Percentiles rank a stretch among this genome's conserved stretches.
These are phyloP conservation scores for Merodon equestris DNA, from an alignment of 2,888 invertebrate genomes.

Conservation along the genomic window DNA sequence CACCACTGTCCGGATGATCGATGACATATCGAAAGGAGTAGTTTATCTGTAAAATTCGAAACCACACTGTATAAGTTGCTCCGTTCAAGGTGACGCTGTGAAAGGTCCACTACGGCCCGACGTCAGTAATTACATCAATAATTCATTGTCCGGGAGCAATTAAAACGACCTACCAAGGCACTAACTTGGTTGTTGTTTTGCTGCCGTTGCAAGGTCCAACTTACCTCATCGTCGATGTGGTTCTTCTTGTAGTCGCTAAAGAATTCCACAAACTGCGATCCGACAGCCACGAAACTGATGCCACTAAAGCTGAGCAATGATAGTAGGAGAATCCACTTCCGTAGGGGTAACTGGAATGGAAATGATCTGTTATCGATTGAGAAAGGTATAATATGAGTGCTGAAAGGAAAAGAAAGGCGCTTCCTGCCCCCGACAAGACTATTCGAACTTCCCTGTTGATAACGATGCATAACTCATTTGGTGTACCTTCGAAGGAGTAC, in stretches of 20 bases:
- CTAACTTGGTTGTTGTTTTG: not conserved
- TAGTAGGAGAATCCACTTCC: conserved; percentile 9
- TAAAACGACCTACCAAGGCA: conserved; percentile 33
- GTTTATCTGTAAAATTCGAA: conserved; percentile 69
- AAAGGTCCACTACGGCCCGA: conserved; percentile 14
- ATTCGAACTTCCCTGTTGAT: conserved; percentile 32
- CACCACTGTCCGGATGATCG: conserved; percentile 73
- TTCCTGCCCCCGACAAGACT: too few species aligned
- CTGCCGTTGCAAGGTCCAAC: conserved; percentile 33
- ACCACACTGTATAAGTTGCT: conserved; percentile 19
- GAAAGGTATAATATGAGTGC: too few species aligned
- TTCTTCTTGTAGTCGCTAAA: conserved; percentile 74
- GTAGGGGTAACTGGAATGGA: conserved; percentile 27
- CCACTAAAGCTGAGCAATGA: conserved; percentile 1
- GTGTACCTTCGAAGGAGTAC: conserved; percentile 25
- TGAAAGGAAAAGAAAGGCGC: not conserved
- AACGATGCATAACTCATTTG: conserved; percentile 28
- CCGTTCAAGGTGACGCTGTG: conserved; percentile 33
- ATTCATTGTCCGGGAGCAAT: conserved; percentile 50
- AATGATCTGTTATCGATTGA: not conserved
- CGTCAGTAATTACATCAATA: conserved; percentile 11
- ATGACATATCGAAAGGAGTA: conserved; percentile 75
- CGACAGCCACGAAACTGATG: not conserved
- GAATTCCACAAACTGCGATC: conserved; percentile 73
- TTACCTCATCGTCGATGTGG: conserved; percentile 74